Conservation (phyloP, 2,797 vertebrate species). For the Cossypha heuglini region DNA sequence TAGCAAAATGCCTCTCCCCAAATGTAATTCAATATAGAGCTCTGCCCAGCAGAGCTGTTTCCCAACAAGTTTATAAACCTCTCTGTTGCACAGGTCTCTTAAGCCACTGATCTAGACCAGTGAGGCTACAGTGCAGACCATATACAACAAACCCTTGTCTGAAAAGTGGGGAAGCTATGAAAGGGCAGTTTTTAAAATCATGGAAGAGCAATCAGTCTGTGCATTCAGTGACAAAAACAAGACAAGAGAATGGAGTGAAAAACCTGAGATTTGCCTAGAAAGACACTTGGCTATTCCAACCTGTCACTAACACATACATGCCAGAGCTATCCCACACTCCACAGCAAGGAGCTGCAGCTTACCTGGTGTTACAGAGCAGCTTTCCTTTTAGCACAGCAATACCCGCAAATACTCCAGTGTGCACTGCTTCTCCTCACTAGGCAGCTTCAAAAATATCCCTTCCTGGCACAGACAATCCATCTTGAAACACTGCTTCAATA, state of each 20-base stretch:
- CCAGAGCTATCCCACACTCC: background rate
- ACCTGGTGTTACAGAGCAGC: background rate
- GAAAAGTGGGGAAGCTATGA: background rate
- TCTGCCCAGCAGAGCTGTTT: background rate
- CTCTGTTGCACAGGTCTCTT: background rate
- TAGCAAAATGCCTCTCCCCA: background rate
- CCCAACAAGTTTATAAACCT: background rate
- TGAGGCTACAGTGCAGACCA: background rate
- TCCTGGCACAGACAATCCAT: background rate
- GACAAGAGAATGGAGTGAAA: background rate
- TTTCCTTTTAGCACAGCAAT: background rate
- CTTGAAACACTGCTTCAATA: background rate
- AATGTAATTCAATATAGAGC: background rate
- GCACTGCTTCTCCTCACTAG: background rate
- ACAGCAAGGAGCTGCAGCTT: background rate
- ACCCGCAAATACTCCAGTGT: background rate
- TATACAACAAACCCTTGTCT: background rate
- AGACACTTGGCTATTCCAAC: background rate
- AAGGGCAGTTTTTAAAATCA: background rate
- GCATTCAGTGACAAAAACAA: background rate
- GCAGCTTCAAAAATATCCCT: background rate
- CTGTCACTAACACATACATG: background rate
- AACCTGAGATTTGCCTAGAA: background rate
- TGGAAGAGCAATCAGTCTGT: background rate
- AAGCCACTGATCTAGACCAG: background rate